These are phyloP conservation scores for Martes martes DNA, from an alignment of 2,113 vertebrate species.

Conservation along the genomic window DNA sequence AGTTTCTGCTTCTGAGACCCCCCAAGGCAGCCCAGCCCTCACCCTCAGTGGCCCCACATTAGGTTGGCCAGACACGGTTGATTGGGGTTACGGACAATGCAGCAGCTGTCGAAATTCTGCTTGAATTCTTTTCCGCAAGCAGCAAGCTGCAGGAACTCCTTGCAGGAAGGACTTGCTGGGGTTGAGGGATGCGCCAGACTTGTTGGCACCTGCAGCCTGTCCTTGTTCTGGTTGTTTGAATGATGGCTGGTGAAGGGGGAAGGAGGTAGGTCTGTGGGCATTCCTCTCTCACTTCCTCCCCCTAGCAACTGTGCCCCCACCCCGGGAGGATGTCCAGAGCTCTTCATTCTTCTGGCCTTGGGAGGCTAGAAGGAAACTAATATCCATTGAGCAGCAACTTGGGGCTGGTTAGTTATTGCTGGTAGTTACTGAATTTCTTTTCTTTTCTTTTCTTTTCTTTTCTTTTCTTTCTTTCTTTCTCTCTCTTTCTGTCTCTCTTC, in stretches of 20 bases:
- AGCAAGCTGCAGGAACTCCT: background rate
- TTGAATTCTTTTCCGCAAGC: background rate
- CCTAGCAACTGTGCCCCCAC: background rate
- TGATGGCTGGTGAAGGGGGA: background rate
- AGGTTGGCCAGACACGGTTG: background rate
- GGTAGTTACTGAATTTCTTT: background rate
- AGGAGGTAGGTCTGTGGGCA: accelerated
- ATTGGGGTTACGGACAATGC: background rate
- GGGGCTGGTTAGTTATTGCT: background rate
- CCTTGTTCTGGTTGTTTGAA: background rate
- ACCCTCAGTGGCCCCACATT: background rate
- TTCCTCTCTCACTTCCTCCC: background rate
- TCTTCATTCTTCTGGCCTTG: background rate
- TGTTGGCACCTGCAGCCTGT: background rate
- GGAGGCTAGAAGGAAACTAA: background rate
- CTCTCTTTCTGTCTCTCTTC: background rate
- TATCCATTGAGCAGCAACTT: background rate
- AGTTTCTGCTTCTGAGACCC: conserved; percentile 27
- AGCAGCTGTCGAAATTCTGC: background rate
- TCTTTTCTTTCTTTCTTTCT: too few species aligned
- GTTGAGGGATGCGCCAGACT: accelerated
- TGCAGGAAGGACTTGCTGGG: background rate
- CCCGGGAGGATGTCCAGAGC: background rate
- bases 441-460: background rate
- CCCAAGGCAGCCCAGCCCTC: background rate